phyloP scores from a whole-genome alignment of 1,140 invertebrate species.

The Homarus americanus region DNA sequence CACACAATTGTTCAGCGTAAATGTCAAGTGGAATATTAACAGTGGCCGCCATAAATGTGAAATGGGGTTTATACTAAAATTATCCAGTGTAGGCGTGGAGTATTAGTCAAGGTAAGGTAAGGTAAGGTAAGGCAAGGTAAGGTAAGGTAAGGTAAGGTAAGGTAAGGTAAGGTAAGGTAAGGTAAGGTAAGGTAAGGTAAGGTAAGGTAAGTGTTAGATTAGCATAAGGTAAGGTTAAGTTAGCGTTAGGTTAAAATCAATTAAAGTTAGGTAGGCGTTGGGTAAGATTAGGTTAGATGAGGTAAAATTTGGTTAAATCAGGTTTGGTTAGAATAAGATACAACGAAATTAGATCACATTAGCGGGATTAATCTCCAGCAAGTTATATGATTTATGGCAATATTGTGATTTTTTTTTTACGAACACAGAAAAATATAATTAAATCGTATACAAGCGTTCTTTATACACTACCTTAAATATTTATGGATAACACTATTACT shows the following conservation, averaged over 20 bases:
- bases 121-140: neutral
- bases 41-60: too few relatives aligned
- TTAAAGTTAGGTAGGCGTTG: neutral
- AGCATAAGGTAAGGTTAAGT: too few relatives aligned
- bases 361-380: neutral
- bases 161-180: conserved; percentile 8
- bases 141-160: neutral
- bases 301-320: too few relatives aligned
- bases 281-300: too few relatives aligned
- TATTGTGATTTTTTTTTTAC: neutral
- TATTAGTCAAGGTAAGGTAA: neutral
- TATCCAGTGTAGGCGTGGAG: too few relatives aligned
- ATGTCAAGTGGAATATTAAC: too few relatives aligned
- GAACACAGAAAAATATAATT: neutral
- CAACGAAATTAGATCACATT: neutral
- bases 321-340: neutral
- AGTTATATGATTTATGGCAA: neutral
- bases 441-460: too few relatives aligned
- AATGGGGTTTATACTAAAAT: too few relatives aligned
- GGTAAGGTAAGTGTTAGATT: too few relatives aligned
- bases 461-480: too few relatives aligned
- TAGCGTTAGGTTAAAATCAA: neutral
- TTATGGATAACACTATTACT: too few relatives aligned
- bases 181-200: conserved; percentile 28
- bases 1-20: too few relatives aligned